Conservation (phyloP, 2,797 vertebrate species). For the Rhinoraja longicauda region DNA sequence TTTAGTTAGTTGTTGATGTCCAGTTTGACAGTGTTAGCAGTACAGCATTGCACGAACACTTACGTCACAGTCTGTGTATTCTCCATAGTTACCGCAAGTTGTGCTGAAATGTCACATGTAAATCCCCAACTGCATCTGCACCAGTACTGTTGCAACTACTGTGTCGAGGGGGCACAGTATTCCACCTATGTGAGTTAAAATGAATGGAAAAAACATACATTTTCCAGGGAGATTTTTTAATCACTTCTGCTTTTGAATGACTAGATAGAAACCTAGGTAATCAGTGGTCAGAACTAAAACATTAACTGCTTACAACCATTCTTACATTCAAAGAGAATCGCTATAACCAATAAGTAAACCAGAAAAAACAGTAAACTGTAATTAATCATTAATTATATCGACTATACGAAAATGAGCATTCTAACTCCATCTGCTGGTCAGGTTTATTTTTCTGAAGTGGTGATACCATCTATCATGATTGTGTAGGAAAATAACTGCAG, state of each 20-base stretch:
- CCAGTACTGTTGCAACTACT: too few relatives aligned
- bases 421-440: conserved; percentile 9
- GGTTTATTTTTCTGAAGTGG: background rate
- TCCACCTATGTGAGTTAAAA: background rate
- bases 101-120: too few relatives aligned
- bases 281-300: conserved; percentile 9
- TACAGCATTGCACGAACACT: too few relatives aligned
- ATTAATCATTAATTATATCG: background rate
- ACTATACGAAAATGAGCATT: background rate
- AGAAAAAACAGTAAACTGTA: too few relatives aligned
- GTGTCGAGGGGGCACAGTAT: too few relatives aligned
- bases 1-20: too few relatives aligned
- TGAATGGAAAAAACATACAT: background rate
- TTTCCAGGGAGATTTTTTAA: background rate
- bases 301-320: background rate
- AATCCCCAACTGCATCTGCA: too few relatives aligned
- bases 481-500: too few relatives aligned
- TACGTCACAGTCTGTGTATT: too few relatives aligned
- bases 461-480: background rate
- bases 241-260: background rate
- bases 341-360: background rate
- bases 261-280: background rate
- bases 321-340: background rate
- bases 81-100: too few relatives aligned
- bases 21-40: too few relatives aligned